Base-by-base conservation (phyloP, 2,888 invertebrate genomes). In the Phyto melanocephala region DNA sequence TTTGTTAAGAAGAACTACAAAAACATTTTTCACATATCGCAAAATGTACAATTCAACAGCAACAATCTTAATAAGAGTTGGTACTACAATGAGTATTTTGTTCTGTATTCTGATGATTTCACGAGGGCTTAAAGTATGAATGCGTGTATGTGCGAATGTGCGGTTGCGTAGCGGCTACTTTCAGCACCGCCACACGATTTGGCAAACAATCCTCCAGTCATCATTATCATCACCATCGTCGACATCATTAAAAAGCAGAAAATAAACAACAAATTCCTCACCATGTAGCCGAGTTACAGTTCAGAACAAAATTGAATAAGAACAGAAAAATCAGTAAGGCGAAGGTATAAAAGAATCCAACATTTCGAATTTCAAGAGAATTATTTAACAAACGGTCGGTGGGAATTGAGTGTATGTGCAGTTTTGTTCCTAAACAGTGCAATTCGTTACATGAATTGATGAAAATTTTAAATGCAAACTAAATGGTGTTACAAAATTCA, bases 331-430 rank as follows among this genome's bases (percentile, higher is more conserved):
- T 80, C 80, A 72, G 47, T 81, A 60, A 84, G 42, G 84, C 89
- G 89, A 90, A 86, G 88, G 90, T 90, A 90, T 90, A 90, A 88
- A 90, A 90, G 90, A 90, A 90, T 89, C 90, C 86, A 86, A 84
- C 87, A 84, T 33, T 79, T 71, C 47, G 35, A 45, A 35, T 76
- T 75, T 13, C 35, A 76, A 60, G 62, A 87, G 86, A 80, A 77
- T 77, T 71, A 76, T 76, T 82, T 79, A 47, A 67, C 70, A 70
- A 70, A 86, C 85, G 83, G 75, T 76, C 82, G 79, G 82, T 56
- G 79, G 52, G 37, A 74, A 70, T 24, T 70, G 65, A 70, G 54
- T 62, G 54, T 37, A 22, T 28, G 22, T 58, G 45, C 24, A 54
- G 33, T 11, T 37, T 37, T 40, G 33, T 76, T 40, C 47, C 47